Conservation (phyloP, 2,113 vertebrate species). For the Neotoma lepida region DNA sequence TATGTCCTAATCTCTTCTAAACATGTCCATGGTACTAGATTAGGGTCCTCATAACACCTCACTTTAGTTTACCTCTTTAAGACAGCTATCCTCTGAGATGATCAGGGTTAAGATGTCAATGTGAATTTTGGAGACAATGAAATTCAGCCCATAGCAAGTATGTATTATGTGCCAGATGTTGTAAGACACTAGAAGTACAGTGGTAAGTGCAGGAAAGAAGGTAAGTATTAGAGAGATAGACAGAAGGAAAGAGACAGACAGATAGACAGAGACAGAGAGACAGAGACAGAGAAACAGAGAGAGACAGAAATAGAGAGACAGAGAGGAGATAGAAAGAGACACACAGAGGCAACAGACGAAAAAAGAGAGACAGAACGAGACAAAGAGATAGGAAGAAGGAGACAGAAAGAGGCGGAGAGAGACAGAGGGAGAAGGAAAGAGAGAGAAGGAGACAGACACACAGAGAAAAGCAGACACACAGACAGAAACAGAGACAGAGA, state of each 20-base stretch:
- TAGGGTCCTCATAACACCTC: background rate
- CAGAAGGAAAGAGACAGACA: background rate
- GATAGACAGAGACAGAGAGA: too few relatives aligned
- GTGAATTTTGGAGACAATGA: background rate
- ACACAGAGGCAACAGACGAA: too few relatives aligned
- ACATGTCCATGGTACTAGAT: background rate
- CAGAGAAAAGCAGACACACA: background rate
- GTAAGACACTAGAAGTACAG: background rate
- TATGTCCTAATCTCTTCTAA: background rate
- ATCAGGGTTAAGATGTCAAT: background rate
- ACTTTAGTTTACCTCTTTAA: background rate
- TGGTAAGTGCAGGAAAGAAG: background rate
- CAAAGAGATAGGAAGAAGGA: background rate
- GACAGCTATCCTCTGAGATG: background rate
- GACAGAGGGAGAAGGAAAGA: background rate
- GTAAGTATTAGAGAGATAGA: background rate
- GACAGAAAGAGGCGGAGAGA: too few relatives aligned
- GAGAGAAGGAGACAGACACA: background rate
- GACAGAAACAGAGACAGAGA: background rate
- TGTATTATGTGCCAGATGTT: background rate
- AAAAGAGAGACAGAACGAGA: too few relatives aligned
- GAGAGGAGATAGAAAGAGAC: background rate
- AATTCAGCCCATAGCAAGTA: background rate
- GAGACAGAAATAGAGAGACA: background rate
- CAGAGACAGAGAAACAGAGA: background rate